Evolutionary conservation across 2,888 invertebrate species (phyloP), one percentile per base, ranked within the genome.

Genomic region (Cheilosia scutellata): DNA sequence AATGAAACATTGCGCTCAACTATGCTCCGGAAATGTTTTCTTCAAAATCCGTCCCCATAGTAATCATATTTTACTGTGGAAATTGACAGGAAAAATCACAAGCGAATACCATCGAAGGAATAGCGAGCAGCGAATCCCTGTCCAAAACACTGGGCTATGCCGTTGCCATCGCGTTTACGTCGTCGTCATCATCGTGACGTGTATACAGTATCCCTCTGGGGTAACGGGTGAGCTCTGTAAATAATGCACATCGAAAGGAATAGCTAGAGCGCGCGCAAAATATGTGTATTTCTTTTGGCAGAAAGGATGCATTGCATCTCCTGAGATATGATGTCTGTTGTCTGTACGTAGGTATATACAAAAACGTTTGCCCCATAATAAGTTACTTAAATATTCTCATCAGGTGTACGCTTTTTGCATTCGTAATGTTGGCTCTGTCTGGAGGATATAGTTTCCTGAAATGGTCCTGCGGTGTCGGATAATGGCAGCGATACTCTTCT

Each of bases 11-110:
- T 11, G 40, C 29, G 16, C 20, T 20, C 2, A n/a, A 27, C n/a
- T 27, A 3, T 31, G 58, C 16, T 6, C 27, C 62, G 62, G 62
- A 62, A 62, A 62, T 62, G 60, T 62, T 62, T 42, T n/a, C 62
- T 44, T 44, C 27, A 42, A 62, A 62, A 44, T 44, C 62, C 42
- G 62, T 62, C 62, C 42, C 29, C 62, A 37, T 37, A 40, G 62
- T 62, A 62, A 62, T 62, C 62, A 62, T 62, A 62, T 62, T 62
- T 62, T 62, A 31, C 62, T 62, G 44, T 62, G 62, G 44, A 62
- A 62, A 62, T 62, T 62, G 62, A 62, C 62, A 62, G 29, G 62
- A 62, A 44, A 60, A 62, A 62, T 62, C 62, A 62, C 25, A 44
- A 62, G 62, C n/a, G 44, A 42, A 62, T 62, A 60, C 60, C 42